Evolutionary conservation across 2,888 invertebrate species (phyloP).

Genomic region (Euplagia quadripunctaria): DNA sequence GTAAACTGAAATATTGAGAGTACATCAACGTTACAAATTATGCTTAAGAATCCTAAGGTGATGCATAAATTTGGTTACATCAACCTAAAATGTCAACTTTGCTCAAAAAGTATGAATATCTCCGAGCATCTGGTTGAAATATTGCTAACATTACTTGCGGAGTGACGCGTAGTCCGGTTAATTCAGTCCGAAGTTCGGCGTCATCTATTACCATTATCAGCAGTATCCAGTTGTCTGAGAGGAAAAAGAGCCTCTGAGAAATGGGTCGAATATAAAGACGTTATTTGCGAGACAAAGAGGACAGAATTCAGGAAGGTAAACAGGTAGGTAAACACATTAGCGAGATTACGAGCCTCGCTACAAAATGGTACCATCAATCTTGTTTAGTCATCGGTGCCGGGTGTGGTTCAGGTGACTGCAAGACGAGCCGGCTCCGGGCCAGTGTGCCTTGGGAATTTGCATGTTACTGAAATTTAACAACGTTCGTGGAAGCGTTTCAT

Average conservation of each 20-base stretch:
- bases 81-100: constrained; percentile 38
- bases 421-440: constrained; percentile 18
- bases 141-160: constrained; percentile 59
- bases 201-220: constrained; percentile 76
- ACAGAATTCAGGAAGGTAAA: constrained; percentile 68
- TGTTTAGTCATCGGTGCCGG: constrained; percentile 51
- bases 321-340: constrained; percentile 81
- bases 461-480: constrained; percentile 43
- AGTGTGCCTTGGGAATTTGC: constrained; percentile 31
- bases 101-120: constrained; percentile 47
- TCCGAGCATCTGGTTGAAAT: constrained; percentile 51
- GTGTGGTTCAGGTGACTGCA: constrained; percentile 44
- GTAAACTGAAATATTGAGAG: constrained; percentile 21
- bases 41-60: constrained; percentile 34
- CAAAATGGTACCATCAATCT: constrained; percentile 69
- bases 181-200: constrained; percentile 59
- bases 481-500: constrained; percentile 25
- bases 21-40: constrained; percentile 34
- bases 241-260: constrained; percentile 62
- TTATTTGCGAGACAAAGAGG: constrained; percentile 68
- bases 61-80: constrained; percentile 54
- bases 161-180: constrained; percentile 61
- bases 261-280: constrained; percentile 68
- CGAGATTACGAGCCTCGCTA: constrained; percentile 66
- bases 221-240: constrained; percentile 60